Evolutionary conservation across 1,140 invertebrate species (phyloP).

Genomic region (Capitella teleta): DNA sequence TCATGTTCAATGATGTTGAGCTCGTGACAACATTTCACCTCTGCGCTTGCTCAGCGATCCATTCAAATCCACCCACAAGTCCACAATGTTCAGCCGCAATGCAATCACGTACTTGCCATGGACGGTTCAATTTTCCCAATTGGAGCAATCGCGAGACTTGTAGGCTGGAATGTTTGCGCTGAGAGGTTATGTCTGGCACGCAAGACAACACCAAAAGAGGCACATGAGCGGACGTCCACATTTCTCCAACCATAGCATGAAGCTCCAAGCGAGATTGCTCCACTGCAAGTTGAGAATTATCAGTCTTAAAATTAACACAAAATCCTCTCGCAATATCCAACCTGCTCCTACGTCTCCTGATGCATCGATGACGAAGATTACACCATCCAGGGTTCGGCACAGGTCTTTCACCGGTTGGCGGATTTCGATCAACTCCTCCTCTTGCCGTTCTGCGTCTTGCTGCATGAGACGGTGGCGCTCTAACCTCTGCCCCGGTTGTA

Average conservation of each 20-base stretch:
- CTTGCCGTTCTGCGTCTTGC: background rate
- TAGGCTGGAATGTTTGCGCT: background rate
- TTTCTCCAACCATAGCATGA: constrained; percentile 6
- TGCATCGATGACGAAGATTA: constrained; percentile 12
- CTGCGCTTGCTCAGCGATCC: too few relatives aligned
- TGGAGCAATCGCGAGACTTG: constrained; percentile 1
- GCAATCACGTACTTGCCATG: constrained; percentile 14
- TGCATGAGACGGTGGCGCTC: constrained; percentile 1
- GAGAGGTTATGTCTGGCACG: background rate
- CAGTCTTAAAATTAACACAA: too few relatives aligned
- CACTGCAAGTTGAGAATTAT: too few relatives aligned
- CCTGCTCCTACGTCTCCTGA: background rate
- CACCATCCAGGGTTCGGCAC: constrained; percentile 12
- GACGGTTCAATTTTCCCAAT: constrained; percentile 8
- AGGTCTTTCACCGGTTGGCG: constrained; percentile 10
- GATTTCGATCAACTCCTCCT: background rate
- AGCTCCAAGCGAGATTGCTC: constrained; percentile 8
- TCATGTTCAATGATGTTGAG: too few relatives aligned
- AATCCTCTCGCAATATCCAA: too few relatives aligned
- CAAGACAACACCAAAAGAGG: constrained; percentile 9
- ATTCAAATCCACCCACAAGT: too few relatives aligned
- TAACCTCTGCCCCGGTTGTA: background rate
- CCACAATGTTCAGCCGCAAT: too few relatives aligned
- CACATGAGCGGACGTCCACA: background rate
- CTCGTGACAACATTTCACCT: too few relatives aligned